phyloP scores from a whole-genome alignment of 2,888 invertebrate genomes.

The Uropetala carovei region DNA sequence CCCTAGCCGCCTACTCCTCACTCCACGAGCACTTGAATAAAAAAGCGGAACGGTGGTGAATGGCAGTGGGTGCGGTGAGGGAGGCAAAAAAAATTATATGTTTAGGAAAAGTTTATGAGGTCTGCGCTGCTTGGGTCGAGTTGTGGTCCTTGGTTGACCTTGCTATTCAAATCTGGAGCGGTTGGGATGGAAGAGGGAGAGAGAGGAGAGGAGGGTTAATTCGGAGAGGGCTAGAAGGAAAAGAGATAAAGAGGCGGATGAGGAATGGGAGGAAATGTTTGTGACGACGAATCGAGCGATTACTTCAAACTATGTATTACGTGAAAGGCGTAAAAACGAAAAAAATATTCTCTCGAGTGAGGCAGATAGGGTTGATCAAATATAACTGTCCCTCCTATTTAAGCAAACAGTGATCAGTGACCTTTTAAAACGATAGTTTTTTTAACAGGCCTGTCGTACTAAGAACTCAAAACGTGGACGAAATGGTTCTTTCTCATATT shows the following conservation, averaged over 20 bases:
- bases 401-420: too few species aligned
- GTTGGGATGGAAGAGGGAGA: background rate
- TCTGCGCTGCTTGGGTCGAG: background rate
- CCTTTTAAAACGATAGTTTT: too few species aligned
- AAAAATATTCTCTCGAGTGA: too few species aligned
- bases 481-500: too few species aligned
- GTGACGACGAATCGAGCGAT: background rate
- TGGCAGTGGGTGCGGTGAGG: background rate
- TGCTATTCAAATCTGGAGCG: background rate
- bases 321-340: too few species aligned
- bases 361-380: too few species aligned
- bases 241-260: background rate
- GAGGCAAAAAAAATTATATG: background rate
- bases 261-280: background rate
- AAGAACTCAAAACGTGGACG: too few species aligned
- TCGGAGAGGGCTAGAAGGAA: background rate
- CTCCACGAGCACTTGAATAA: background rate
- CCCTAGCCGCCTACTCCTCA: background rate
- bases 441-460: too few species aligned
- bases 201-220: background rate
- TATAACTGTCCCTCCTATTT: too few species aligned
- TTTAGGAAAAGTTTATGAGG: background rate
- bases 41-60: background rate
- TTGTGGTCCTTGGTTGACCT: background rate
- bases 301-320: background rate